phyloP scores from a whole-genome alignment of 2,797 vertebrate species.

The Alauda arvensis region DNA sequence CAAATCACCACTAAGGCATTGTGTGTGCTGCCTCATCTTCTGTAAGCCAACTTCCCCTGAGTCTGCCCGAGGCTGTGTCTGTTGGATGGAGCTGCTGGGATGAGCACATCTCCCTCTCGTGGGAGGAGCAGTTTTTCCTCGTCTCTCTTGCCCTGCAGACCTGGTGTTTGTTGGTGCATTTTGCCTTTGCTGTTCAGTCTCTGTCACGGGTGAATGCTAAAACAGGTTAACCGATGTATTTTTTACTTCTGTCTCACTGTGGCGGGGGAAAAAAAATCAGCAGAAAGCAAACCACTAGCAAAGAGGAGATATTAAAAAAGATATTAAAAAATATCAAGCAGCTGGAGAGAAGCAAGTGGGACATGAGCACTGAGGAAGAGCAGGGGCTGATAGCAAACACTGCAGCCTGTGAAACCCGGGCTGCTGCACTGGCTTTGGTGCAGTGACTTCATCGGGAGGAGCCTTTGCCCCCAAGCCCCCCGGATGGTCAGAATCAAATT shows the following conservation, averaged over 20 bases:
- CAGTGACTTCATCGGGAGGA: rapidly evolving
- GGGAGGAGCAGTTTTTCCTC: neutral
- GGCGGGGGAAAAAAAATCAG: neutral
- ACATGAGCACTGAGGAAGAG: neutral
- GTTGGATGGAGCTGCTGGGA: neutral
- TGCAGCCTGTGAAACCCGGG: rapidly evolving
- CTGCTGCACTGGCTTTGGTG: neutral
- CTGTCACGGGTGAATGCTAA: neutral
- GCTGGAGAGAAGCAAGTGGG: neutral
- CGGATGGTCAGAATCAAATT: neutral
- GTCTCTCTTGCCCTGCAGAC: neutral
- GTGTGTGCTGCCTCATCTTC: neutral
- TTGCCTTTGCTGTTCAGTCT: neutral
- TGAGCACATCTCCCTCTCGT: neutral
- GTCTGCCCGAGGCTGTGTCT: neutral
- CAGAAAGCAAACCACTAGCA: neutral
- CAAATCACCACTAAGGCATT: neutral
- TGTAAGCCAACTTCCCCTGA: neutral
- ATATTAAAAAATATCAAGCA: neutral
- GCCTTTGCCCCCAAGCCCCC: neutral
- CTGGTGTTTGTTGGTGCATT: neutral
- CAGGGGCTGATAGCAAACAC: rapidly evolving
- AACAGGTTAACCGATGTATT: rapidly evolving
- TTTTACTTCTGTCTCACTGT: neutral
- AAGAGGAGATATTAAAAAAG: neutral